phyloP scores from a whole-genome alignment of 2,888 invertebrate species.

The Dichetophora obliterata region DNA sequence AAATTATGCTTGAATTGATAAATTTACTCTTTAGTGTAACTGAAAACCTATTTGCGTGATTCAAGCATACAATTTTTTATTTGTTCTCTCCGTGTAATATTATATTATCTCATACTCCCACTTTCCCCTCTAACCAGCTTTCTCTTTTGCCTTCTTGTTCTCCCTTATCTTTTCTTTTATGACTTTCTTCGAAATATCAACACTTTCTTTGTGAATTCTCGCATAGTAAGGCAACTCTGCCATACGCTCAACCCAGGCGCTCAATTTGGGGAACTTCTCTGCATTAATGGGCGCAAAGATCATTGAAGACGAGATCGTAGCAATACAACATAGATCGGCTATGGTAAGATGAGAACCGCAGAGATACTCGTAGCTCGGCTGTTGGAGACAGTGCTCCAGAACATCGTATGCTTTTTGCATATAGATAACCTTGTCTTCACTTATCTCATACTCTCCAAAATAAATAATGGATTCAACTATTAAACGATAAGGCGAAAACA shows the following conservation, averaged over 20 bases:
- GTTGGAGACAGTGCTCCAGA: slow-evolving; percentile 64
- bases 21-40: too few relatives aligned
- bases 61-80: too few relatives aligned
- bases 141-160: slow-evolving; percentile 46
- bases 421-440: slow-evolving; percentile 67
- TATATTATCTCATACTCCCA: background rate
- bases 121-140: background rate
- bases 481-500: slow-evolving; percentile 62
- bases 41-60: too few relatives aligned
- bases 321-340: slow-evolving; percentile 70
- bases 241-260: slow-evolving; percentile 68
- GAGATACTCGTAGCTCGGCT: slow-evolving; percentile 51
- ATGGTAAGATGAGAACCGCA: slow-evolving; percentile 69
- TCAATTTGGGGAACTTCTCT: slow-evolving; percentile 67
- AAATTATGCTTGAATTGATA: too few relatives aligned
- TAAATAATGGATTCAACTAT: slow-evolving; percentile 66
- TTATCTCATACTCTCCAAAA: slow-evolving; percentile 65
- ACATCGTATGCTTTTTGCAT: slow-evolving; percentile 69
- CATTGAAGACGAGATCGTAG: slow-evolving; percentile 68
- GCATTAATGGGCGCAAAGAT: slow-evolving; percentile 69
- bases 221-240: slow-evolving; percentile 69
- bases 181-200: slow-evolving; percentile 57
- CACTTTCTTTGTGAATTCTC: slow-evolving; percentile 68
- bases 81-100: background rate
- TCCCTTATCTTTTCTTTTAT: slow-evolving; percentile 51